These are phyloP conservation scores for Prosapia bicincta DNA, from an alignment of 2,888 invertebrate species.

Conservation along the genomic window DNA sequence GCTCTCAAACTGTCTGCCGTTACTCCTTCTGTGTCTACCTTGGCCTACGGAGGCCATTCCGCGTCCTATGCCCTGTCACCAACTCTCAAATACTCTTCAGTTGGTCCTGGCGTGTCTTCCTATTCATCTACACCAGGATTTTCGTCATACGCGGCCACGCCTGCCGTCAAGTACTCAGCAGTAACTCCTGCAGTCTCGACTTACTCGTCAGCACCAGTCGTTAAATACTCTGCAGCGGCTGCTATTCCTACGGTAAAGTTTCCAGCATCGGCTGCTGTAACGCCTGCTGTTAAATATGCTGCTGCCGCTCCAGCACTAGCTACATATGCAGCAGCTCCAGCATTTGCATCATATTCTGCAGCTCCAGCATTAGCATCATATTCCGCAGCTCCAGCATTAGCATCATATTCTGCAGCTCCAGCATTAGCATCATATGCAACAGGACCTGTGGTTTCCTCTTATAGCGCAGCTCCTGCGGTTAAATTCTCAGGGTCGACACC, in stretches of 20 bases:
- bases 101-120: conserved; percentile 28
- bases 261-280: conserved; percentile 47
- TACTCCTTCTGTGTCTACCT: conserved; percentile 46
- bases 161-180: conserved; percentile 42
- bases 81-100: neutral
- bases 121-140: conserved; percentile 36
- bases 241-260: conserved; percentile 45
- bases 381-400: conserved; percentile 41
- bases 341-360: conserved; percentile 31
- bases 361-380: conserved; percentile 31
- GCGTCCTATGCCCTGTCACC: neutral
- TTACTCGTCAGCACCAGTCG: conserved; percentile 39
- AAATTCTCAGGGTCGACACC: conserved; percentile 51
- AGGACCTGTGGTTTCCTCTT: conserved; percentile 44
- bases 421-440: conserved; percentile 41
- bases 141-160: conserved; percentile 37
- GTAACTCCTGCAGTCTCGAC: conserved; percentile 38
- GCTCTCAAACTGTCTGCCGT: conserved; percentile 48
- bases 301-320: conserved; percentile 28
- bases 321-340: conserved; percentile 12
- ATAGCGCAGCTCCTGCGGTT: conserved; percentile 45
- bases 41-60: neutral
- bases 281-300: conserved; percentile 48
- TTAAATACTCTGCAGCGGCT: conserved; percentile 43
- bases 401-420: conserved; percentile 41